phyloP scores from a whole-genome alignment of 1,140 invertebrate genomes.

The Euglossa dilemma region DNA sequence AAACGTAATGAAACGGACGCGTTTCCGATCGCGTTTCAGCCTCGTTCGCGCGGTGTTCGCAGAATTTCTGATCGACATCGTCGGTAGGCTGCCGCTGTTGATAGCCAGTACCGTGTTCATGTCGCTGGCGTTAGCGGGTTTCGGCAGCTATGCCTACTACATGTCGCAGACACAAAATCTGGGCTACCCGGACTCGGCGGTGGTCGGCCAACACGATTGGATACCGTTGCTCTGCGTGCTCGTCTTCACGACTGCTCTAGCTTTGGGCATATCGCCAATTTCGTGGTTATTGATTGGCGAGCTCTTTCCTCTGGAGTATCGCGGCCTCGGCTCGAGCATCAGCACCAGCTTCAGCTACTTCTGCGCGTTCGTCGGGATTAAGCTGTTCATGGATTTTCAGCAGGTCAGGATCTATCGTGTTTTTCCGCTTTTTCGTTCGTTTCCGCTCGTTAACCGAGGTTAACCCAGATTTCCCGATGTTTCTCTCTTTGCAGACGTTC shows the following conservation, averaged over 20 bases:
- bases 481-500: slow-evolving; percentile 80
- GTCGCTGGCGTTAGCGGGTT: slow-evolving; percentile 90
- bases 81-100: slow-evolving; percentile 89
- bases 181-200: slow-evolving; percentile 75
- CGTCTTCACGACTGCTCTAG: slow-evolving; percentile 92
- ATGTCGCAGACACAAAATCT: slow-evolving; percentile 83
- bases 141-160: slow-evolving; percentile 91
- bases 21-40: background rate
- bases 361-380: slow-evolving; percentile 94
- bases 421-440: too few relatives aligned
- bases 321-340: slow-evolving; percentile 91
- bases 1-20: too few relatives aligned
- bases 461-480: background rate
- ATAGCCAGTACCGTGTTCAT: slow-evolving; percentile 92
- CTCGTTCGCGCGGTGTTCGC: background rate
- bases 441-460: background rate
- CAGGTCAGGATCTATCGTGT: too few relatives aligned
- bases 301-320: slow-evolving; percentile 92
- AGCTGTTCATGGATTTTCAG: slow-evolving; percentile 93
- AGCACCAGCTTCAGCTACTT: slow-evolving; percentile 93
- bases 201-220: slow-evolving; percentile 87
- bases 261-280: slow-evolving; percentile 94
- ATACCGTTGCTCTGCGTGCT: slow-evolving; percentile 91
- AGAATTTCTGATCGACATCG: slow-evolving; percentile 90
- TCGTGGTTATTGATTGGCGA: slow-evolving; percentile 94